Evolutionary conservation across 2,113 vertebrate species (phyloP).

Genomic region (Benitochromis conjunctus): DNA sequence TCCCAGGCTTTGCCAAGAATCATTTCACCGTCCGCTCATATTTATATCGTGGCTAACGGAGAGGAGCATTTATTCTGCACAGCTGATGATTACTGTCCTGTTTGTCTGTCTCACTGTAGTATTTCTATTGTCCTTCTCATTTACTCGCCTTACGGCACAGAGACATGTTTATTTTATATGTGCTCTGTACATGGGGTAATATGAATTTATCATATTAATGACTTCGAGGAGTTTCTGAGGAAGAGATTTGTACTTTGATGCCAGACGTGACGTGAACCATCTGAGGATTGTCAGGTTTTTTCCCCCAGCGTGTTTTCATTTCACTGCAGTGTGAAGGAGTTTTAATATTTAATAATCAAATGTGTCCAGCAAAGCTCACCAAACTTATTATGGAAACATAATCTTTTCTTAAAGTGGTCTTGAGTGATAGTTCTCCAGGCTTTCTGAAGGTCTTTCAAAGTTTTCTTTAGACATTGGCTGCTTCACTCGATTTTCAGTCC

Average conservation of each 20-base stretch:
- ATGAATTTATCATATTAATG: constrained; percentile 49
- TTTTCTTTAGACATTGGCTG: rapidly evolving
- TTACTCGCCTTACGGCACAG: background rate
- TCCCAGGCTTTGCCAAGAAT: constrained; percentile 9
- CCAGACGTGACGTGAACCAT: background rate
- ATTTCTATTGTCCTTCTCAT: constrained; percentile 38
- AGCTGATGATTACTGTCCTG: constrained; percentile 12
- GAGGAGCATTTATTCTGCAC: background rate
- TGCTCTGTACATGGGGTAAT: background rate
- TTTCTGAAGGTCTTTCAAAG: background rate
- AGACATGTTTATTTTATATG: constrained; percentile 31
- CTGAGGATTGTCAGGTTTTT: background rate
- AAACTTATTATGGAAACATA: rapidly evolving
- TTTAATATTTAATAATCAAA: background rate
- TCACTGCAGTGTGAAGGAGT: background rate
- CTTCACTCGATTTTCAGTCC: background rate
- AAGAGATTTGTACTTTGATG: constrained; percentile 23
- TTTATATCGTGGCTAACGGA: constrained; percentile 14
- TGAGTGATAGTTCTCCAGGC: background rate
- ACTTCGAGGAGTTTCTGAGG: constrained; percentile 39
- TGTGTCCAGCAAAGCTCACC: background rate
- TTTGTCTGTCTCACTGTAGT: constrained; percentile 29
- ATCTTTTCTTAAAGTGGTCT: background rate
- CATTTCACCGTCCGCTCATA: background rate
- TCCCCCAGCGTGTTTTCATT: too few relatives aligned